Conservation (phyloP, 1,140 invertebrate species). For the Drosophila funebris region DNA sequence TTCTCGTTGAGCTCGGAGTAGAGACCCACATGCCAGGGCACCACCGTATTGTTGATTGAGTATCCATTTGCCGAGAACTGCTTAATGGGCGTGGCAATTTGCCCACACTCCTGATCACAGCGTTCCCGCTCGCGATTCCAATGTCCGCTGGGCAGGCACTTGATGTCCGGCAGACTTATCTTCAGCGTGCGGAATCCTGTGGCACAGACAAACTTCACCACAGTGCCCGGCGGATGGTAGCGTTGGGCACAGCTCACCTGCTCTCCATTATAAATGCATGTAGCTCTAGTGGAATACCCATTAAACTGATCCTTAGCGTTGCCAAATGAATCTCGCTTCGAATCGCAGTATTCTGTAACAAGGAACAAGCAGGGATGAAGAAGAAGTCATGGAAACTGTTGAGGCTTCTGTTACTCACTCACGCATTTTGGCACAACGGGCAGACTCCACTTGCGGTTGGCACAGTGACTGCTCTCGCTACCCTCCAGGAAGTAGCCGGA, state of each 20-base stretch:
- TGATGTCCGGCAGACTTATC: slow-evolving; percentile 33
- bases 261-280: slow-evolving; percentile 45
- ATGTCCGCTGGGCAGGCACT: slow-evolving; percentile 47
- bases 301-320: slow-evolving; percentile 16
- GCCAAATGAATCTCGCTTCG: slow-evolving; percentile 16
- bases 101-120: slow-evolving; percentile 63
- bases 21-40: slow-evolving; percentile 86
- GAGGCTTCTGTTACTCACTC: slow-evolving; percentile 49
- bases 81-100: slow-evolving; percentile 60
- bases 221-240: slow-evolving; percentile 57
- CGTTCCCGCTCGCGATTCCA: slow-evolving; percentile 51
- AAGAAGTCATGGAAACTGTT: neutral
- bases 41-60: slow-evolving; percentile 56
- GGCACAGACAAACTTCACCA: slow-evolving; percentile 57
- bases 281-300: slow-evolving; percentile 59
- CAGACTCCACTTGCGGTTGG: slow-evolving; percentile 50
- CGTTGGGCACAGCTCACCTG: slow-evolving; percentile 33
- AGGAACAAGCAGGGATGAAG: neutral
- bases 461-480: slow-evolving; percentile 35
- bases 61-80: slow-evolving; percentile 50
- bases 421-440: slow-evolving; percentile 53
- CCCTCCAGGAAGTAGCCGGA: slow-evolving; percentile 41
- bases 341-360: slow-evolving; percentile 56
- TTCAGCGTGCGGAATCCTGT: slow-evolving; percentile 44
- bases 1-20: slow-evolving; percentile 73